Conservation (phyloP, 2,888 invertebrate species). For the Chrysolina haemoptera region DNA sequence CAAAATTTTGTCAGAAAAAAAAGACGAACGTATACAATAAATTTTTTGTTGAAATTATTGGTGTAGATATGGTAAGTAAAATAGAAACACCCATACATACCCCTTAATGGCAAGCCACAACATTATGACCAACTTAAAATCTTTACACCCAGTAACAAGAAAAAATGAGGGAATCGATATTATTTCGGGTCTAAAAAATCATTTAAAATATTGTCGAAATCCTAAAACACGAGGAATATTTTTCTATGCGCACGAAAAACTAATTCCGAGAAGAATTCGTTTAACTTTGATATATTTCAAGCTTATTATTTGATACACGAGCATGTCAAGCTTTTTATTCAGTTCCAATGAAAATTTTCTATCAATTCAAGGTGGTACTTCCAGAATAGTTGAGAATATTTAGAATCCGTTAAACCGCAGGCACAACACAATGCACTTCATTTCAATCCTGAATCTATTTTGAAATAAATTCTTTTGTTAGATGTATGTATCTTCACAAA, state of each 20-base stretch:
- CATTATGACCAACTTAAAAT: too few species aligned
- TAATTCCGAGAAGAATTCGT: constrained; percentile 29
- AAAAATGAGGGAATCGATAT: too few species aligned
- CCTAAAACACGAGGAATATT: neutral
- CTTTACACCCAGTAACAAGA: too few species aligned
- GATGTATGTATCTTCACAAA: neutral
- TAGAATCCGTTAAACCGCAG: constrained; percentile 39
- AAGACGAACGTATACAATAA: too few species aligned
- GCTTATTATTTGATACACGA: constrained; percentile 42
- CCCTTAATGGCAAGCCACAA: too few species aligned
- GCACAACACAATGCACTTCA: neutral
- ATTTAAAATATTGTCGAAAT: neutral
- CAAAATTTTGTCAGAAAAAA: too few species aligned
- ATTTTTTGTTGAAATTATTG: too few species aligned
- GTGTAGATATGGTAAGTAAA: too few species aligned
- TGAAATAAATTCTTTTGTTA: neutral
- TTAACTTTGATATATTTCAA: constrained; percentile 36
- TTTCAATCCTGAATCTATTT: neutral
- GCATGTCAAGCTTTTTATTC: constrained; percentile 36
- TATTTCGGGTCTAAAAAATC: too few species aligned
- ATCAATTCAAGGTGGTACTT: constrained; percentile 33
- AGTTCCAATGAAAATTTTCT: constrained; percentile 27
- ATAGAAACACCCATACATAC: too few species aligned
- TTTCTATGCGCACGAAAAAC: neutral
- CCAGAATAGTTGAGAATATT: constrained; percentile 23